Conservation (phyloP, 2,888 invertebrate genomes). For the Drosophila imparisetae region DNA sequence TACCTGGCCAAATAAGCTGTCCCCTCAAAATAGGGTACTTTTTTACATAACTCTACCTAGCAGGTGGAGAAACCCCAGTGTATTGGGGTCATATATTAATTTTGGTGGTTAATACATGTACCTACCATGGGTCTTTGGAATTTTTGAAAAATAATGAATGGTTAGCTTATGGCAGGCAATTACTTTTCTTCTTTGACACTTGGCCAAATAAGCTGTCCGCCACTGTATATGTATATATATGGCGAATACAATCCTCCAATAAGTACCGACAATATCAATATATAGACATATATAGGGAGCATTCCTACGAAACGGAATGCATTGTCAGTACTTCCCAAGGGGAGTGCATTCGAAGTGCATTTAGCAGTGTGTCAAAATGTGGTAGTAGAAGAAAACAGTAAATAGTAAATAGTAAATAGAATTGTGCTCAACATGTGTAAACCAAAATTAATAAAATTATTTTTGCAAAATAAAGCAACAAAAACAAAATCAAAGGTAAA, state of each 20-base stretch:
- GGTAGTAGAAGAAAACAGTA: conserved; percentile 5
- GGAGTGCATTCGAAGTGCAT: conserved; percentile 20
- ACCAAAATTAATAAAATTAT: conserved; percentile 5
- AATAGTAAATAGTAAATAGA: conserved; percentile 24
- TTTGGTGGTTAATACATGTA: too few relatives aligned
- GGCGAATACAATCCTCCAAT: conserved; percentile 13
- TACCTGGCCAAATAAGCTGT: too few relatives aligned
- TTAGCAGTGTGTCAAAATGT: conserved; percentile 28
- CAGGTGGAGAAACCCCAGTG: too few relatives aligned
- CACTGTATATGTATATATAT: conserved; percentile 1
- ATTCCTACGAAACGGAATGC: not conserved
- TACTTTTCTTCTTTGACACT: too few relatives aligned
- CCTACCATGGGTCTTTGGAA: too few relatives aligned
- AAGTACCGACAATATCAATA: conserved; percentile 20
- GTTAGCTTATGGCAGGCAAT: too few relatives aligned
- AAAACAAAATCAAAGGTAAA: not conserved
- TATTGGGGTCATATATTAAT: too few relatives aligned
- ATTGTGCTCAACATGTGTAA: conserved; percentile 14
- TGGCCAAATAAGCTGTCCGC: too few relatives aligned
- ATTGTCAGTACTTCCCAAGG: conserved; percentile 15
- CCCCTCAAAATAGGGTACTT: too few relatives aligned
- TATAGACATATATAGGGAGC: not conserved
- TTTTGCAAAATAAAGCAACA: not conserved
- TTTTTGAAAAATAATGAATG: too few relatives aligned
- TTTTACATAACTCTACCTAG: too few relatives aligned